Percentiles rank a stretch among this genome's conserved stretches.
Evolutionary conservation across 2,797 vertebrate species (phyloP).

Genomic region (Pangasius djambal): DNA sequence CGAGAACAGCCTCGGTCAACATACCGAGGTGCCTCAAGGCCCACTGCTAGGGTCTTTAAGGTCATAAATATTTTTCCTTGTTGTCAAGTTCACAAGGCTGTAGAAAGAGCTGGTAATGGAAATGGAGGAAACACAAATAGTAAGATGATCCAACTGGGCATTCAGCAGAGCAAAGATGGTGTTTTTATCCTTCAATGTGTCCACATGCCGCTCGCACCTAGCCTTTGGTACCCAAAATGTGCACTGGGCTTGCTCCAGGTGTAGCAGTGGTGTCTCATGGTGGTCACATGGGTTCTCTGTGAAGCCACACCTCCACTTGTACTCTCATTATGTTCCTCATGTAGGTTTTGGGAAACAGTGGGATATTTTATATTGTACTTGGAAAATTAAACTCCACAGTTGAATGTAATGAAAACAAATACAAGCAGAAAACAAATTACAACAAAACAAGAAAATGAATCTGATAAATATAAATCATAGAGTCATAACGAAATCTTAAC

Average conservation of each 20-base stretch:
- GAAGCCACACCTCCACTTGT: slow-evolving; percentile 16
- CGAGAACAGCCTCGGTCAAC: slow-evolving; percentile 57
- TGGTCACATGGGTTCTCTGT: slow-evolving; percentile 61
- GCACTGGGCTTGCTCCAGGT: slow-evolving; percentile 71
- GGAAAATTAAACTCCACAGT: slow-evolving; percentile 25
- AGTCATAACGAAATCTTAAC: slow-evolving; percentile 54
- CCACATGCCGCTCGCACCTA: slow-evolving; percentile 30
- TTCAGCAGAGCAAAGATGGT: slow-evolving; percentile 36
- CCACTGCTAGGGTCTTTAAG: slow-evolving; percentile 66
- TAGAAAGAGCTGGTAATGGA: slow-evolving; percentile 51
- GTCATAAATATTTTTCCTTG: slow-evolving; percentile 44
- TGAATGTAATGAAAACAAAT: slow-evolving; percentile 19
- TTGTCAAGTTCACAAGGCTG: slow-evolving; percentile 45
- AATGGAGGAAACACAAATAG: slow-evolving; percentile 46
- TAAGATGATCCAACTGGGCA: slow-evolving; percentile 42
- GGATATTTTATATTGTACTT: slow-evolving; percentile 22
- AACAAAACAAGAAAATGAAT: slow-evolving; percentile 31
- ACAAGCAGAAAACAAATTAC: slow-evolving; percentile 29
- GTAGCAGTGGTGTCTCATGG: slow-evolving; percentile 69
- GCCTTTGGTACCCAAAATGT: slow-evolving; percentile 68
- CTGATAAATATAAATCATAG: slow-evolving; percentile 44
- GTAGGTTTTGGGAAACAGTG: slow-evolving; percentile 28
- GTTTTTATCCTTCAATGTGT: slow-evolving; percentile 32
- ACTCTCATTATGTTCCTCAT: slow-evolving; percentile 28
- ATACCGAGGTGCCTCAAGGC: slow-evolving; percentile 70